Conservation (phyloP, 2,113 vertebrate genomes). For the Eulemur macaco region DNA sequence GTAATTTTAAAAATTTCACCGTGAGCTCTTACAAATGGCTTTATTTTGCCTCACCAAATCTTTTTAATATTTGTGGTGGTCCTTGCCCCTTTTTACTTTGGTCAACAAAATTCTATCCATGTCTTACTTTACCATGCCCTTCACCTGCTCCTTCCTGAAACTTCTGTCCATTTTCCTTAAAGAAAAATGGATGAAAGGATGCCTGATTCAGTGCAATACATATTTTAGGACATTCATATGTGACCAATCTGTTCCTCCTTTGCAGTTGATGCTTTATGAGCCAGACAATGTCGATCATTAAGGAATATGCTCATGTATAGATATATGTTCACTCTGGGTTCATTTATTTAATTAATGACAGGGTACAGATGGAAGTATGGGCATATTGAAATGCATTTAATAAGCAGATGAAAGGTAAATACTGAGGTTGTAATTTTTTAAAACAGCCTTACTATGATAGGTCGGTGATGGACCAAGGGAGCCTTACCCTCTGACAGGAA, state of each 20-base stretch:
- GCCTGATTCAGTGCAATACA: background rate
- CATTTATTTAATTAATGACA: background rate
- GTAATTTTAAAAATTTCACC: background rate
- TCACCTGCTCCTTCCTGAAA: background rate
- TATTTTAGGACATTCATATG: background rate
- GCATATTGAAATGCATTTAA: background rate
- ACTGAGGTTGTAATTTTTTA: background rate
- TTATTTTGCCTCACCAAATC: background rate
- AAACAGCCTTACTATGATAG: background rate
- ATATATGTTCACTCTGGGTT: background rate
- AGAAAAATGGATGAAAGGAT: background rate
- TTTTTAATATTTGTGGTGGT: background rate
- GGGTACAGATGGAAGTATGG: background rate
- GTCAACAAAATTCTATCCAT: background rate
- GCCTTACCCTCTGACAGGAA: background rate
- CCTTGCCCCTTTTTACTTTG: background rate
- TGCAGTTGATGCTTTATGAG: background rate
- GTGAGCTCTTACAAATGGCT: background rate
- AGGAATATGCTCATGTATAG: too few relatives aligned
- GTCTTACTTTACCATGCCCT: background rate
- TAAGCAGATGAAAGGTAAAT: background rate
- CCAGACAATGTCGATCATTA: background rate
- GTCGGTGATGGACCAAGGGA: background rate
- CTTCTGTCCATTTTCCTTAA: background rate
- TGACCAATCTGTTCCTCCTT: background rate